phyloP scores from a whole-genome alignment of 2,888 invertebrate species.

The Sinhomidia bicolor region DNA sequence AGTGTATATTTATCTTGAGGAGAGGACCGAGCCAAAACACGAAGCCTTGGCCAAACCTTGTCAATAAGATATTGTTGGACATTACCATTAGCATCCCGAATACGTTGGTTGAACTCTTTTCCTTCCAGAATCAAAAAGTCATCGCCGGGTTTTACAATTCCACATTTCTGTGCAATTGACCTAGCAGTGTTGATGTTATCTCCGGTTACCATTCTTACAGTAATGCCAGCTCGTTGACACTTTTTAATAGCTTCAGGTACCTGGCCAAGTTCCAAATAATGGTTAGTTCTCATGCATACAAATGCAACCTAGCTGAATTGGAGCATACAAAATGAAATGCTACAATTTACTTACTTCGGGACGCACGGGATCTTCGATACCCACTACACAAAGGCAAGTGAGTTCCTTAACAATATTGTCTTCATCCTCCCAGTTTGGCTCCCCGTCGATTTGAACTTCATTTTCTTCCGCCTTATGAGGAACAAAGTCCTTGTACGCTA shows the following conservation, averaged over 20 bases:
- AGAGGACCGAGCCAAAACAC: constrained; percentile 97
- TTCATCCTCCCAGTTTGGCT: constrained; percentile 97
- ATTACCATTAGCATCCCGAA: constrained; percentile 94
- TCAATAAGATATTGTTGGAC: constrained; percentile 96
- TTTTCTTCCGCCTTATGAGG: constrained; percentile 95
- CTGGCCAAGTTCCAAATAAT: neutral
- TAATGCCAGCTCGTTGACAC: constrained; percentile 99
- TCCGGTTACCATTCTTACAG: constrained; percentile 99
- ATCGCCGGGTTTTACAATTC: constrained; percentile 95
- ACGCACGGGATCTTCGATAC: no score
- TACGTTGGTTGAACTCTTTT: constrained; percentile 97
- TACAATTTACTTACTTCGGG: constrained; percentile 90
- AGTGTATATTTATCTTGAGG: constrained; percentile 99
- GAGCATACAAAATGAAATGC: no score
- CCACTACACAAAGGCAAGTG: neutral
- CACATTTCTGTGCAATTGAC: constrained; percentile 98
- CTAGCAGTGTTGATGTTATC: constrained; percentile 99
- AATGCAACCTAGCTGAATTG: no score
- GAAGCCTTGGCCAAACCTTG: constrained; percentile 97
- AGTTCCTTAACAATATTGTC: neutral
- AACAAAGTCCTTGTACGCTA: constrained; percentile 82
- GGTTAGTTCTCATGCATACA: neutral
- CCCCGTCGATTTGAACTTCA: constrained; percentile 93
- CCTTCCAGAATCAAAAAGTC: constrained; percentile 99
- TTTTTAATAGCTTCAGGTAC: constrained; percentile 95